A percentile compares a stretch with the other conserved stretches of the same genome.
Evolutionary conservation across 2,797 vertebrate genomes (phyloP).

Genomic region (Gymnoscopelus braueri): DNA sequence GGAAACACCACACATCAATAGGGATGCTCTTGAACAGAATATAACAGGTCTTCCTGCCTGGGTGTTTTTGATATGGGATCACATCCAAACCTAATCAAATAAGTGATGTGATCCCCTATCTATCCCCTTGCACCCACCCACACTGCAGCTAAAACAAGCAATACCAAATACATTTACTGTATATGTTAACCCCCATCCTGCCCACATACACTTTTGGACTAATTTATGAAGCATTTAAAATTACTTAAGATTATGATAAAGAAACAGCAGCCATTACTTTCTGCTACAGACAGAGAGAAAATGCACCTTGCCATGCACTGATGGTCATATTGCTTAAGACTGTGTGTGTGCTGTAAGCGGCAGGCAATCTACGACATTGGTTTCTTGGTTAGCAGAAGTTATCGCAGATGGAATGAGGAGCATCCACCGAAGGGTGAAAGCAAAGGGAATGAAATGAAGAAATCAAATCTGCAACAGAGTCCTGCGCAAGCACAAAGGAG

Average conservation of each 20-base stretch:
- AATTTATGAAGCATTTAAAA: conserved; percentile 15
- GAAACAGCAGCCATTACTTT: conserved; percentile 26
- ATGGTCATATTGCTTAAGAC: conserved; percentile 52
- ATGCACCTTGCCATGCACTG: conserved; percentile 51
- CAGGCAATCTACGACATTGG: conserved; percentile 56
- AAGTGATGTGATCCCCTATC: neutral
- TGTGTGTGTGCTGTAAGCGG: conserved; percentile 63
- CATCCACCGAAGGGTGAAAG: conserved; percentile 43
- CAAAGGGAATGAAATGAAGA: conserved; percentile 48
- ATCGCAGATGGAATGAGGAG: conserved; percentile 51
- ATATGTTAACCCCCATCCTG: conserved; percentile 19
- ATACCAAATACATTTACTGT: conserved; percentile 18
- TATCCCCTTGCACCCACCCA: neutral
- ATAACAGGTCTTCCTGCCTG: conserved; percentile 31
- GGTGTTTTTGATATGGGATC: conserved; percentile 20
- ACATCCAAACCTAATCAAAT: conserved; percentile 29
- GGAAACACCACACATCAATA: conserved; percentile 41
- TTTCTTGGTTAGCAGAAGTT: conserved; percentile 55
- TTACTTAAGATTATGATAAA: conserved; percentile 36
- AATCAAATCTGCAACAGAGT: conserved; percentile 50
- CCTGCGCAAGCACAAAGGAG: conserved; percentile 41
- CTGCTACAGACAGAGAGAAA: conserved; percentile 37
- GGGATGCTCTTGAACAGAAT: conserved; percentile 40
- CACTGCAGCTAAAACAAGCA: conserved; percentile 20
- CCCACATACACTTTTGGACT: conserved; percentile 17